Base-by-base conservation (phyloP, 2,888 invertebrate genomes). In the Rambutsinella grinnellia region DNA sequence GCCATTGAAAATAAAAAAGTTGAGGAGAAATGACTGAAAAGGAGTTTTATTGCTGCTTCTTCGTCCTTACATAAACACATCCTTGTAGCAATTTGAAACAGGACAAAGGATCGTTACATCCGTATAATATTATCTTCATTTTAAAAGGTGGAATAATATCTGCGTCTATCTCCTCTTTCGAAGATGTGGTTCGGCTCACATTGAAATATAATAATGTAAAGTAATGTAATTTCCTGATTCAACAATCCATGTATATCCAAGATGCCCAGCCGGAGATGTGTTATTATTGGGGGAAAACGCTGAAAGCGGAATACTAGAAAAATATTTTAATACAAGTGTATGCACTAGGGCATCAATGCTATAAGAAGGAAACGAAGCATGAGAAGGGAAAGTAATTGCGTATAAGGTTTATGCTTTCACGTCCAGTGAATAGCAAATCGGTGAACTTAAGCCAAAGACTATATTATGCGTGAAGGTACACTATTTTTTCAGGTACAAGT, bases 1-100 rank as follows among this genome's bases (percentile, higher is more conserved):
- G 23, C 61, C 74, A 74, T 67, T 74, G 66, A 74, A 67, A 65
- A 67, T 56, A 56, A 23, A 53, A 62, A 70, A 70, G 54, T 44
- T 70, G 54, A 70, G 56, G 70, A 62, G 60, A 70, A 62, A 70
- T 62, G 70, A 62, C 62, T 61, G 54, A 70, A 53, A 70, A 62
- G 61, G 49, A 69, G 61, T 69, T 58, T 69, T 69, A 69, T 61
- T 60, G 61, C 57, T 56, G 17, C 21, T 56, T 56, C 28, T 24
- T 23, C 70, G 47, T 26, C 51, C 56, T 28, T 27, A 36, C 15
- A 3, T 56, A 5, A 24, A 24, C 51, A 51, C 51, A 51, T 51
- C 21, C 51, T 8, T 36, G 36, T 36, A 36, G 36, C 5, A 36
- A 13, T 36, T 36, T 36, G 13, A 36, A 36, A 51, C 5, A 1